Evolutionary conservation across 92 coral and sea anemone species (phyloP).

Genomic region (Blastomussa wellsi): DNA sequence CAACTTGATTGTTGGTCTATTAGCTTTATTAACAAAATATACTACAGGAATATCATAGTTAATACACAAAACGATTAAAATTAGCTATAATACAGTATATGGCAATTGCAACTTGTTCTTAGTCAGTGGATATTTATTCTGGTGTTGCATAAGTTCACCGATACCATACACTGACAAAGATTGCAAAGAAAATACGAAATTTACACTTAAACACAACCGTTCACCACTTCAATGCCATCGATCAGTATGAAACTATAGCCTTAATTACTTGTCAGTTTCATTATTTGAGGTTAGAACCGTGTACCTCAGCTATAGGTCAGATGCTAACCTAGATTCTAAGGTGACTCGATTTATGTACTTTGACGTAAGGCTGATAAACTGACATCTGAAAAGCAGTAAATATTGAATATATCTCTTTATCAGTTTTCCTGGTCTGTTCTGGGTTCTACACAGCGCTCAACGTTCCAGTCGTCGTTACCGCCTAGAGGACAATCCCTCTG

Average conservation of each 20-base stretch:
- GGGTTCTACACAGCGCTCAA: background rate
- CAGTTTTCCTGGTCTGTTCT: background rate
- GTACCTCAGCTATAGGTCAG: too few species aligned
- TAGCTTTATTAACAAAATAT: background rate
- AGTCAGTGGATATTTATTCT: background rate
- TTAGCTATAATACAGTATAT: background rate
- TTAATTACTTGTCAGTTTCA: too few species aligned
- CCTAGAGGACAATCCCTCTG: slow-evolving; percentile 17
- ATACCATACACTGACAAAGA: background rate
- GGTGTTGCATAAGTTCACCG: background rate
- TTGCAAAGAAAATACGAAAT: background rate
- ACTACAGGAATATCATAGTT: background rate
- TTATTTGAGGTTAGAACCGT: too few species aligned
- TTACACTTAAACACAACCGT: background rate
- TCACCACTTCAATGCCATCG: too few species aligned
- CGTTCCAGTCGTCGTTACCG: too few species aligned
- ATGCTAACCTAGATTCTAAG: too few species aligned
- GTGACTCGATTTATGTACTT: background rate
- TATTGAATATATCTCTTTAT: background rate
- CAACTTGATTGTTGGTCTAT: background rate
- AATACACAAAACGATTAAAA: background rate
- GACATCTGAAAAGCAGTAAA: background rate
- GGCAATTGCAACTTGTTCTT: background rate
- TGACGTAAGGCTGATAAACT: background rate
- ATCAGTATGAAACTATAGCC: too few species aligned